Evolutionary conservation across 2,888 invertebrate genomes (phyloP).

Genomic region (Ctena decussata): DNA sequence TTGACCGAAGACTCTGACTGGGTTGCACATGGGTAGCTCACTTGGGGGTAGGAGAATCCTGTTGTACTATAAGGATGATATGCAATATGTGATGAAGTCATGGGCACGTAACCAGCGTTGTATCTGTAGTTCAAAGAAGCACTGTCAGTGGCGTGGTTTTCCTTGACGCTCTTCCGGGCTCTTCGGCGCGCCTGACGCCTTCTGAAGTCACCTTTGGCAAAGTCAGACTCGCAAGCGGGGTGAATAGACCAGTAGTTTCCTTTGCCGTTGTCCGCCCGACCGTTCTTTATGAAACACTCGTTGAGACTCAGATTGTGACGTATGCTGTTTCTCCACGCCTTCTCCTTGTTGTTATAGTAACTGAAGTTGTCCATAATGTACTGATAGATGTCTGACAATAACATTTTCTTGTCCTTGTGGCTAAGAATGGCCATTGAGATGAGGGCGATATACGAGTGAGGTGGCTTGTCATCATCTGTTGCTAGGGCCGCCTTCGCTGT

Average conservation of each 20-base stretch:
- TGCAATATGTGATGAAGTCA: conserved; percentile 70
- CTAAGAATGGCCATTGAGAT: conserved; percentile 86
- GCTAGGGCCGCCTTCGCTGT: conserved; percentile 26
- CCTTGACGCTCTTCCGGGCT: conserved; percentile 87
- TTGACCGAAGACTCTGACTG: neutral
- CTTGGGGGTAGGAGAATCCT: conserved; percentile 33
- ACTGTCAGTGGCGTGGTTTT: neutral
- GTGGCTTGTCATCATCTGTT: conserved; percentile 72
- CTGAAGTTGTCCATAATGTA: conserved; percentile 83
- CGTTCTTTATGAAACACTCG: conserved; percentile 85
- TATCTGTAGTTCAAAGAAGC: conserved; percentile 25
- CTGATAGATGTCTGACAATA: conserved; percentile 85
- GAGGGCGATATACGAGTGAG: conserved; percentile 84
- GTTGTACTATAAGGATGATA: conserved; percentile 58
- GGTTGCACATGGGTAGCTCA: neutral
- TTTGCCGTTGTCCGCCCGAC: conserved; percentile 91
- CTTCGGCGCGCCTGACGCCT: conserved; percentile 98
- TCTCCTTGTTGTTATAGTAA: conserved; percentile 82
- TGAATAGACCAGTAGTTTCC: conserved; percentile 99
- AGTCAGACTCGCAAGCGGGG: conserved; percentile 98
- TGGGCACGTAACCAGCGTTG: conserved; percentile 74
- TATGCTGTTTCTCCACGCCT: conserved; percentile 85
- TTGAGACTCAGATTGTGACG: conserved; percentile 85
- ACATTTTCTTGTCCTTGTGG: conserved; percentile 78
- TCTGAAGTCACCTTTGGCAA: conserved; percentile 97